Base-by-base conservation (phyloP, 2,888 invertebrate genomes). In the Athrips mouffetella region DNA sequence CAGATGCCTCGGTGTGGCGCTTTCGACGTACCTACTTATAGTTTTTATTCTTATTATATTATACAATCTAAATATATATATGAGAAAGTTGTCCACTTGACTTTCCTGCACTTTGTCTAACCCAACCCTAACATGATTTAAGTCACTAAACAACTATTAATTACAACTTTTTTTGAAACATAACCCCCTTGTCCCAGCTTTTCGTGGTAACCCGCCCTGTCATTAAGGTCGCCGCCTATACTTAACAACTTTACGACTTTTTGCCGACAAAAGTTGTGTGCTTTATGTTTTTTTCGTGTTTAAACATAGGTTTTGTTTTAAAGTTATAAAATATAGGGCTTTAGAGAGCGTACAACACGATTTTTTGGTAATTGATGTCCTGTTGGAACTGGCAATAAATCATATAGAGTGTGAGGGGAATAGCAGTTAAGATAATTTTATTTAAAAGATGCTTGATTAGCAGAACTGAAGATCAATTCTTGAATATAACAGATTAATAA, bases 231-330 rank as follows among this genome's bases (percentile, higher is more conserved):
- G 11, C 37, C 18, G 37, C 20, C 37, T 21, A 37, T 21, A 21
- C 21, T 37, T 37, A 37, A 18, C 37, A 18, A 37, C 18, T 37
- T 37, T 37, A 37, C 37, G 21, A 21, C 21, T 37, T 37, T 37
- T 37, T 37, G 21, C 21, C 37, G 18, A 20, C 37, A 37, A 37
- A 57, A 61, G 48, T 55, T 29, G 62, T 58, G 62, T 58, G 62
- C 40, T 40, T 40, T 40, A 47, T 40, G 29, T 46, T 47, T 40
- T 21, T 40, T 21, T 37, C 18, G 21, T 18, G 5, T 37, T 37
- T 10, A 18, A 37, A 37, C 20, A 21, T 13, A 11, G 37, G 13
- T 37, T 37, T 37, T 20, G 20, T 37, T 37, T 37, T n/a, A 7
- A 18, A 20, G 11, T 37, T 27, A 11, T 8, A 20, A 20, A 37